These are phyloP conservation scores for Phataginus tricuspis DNA, from an alignment of 2,797 vertebrate genomes.

Conservation along the genomic window DNA sequence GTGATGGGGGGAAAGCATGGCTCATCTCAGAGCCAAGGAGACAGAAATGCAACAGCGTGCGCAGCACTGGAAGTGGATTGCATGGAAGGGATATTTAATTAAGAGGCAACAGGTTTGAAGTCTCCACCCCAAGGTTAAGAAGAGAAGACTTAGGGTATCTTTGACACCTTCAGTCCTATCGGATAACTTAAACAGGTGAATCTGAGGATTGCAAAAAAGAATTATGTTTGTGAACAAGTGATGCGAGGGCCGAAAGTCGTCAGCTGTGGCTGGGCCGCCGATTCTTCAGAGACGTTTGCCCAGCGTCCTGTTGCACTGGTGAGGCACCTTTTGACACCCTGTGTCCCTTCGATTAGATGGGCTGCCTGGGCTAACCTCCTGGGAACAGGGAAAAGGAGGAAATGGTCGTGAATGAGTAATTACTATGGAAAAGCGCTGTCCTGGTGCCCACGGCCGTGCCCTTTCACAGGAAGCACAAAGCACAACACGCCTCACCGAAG, in stretches of 20 bases:
- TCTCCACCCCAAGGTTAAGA: neutral
- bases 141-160: neutral
- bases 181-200: too few relatives aligned
- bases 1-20: accelerated
- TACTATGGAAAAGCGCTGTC: neutral
- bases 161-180: neutral
- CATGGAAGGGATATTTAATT: accelerated
- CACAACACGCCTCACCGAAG: accelerated
- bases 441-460: too few relatives aligned
- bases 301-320: neutral
- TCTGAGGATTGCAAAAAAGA: neutral
- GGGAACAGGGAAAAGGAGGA: neutral
- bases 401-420: neutral
- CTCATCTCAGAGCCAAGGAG: neutral
- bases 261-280: neutral
- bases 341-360: neutral
- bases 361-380: neutral
- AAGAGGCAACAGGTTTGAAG: neutral
- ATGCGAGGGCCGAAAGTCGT: accelerated
- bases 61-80: accelerated
- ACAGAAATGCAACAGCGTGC: accelerated
- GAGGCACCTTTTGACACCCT: neutral
- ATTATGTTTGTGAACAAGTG: neutral
- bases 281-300: neutral
- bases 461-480: neutral